Evolutionary conservation across 2,797 vertebrate genomes (phyloP).

Genomic region (Hydrocynus forskahlii): DNA sequence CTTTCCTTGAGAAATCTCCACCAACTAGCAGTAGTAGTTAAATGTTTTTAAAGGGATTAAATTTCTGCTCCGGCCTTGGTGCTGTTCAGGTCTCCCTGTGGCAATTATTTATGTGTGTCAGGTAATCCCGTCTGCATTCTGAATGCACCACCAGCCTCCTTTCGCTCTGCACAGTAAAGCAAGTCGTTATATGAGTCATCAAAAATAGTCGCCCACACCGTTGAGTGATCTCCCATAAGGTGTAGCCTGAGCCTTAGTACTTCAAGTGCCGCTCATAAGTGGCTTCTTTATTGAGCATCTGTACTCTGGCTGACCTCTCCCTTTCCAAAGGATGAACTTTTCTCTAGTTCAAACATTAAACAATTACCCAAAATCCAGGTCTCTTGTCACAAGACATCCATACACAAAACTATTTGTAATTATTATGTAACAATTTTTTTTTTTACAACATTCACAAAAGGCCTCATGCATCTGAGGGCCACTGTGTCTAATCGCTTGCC

Average conservation of each 20-base stretch:
- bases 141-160: slow-evolving; percentile 1
- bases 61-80: background rate
- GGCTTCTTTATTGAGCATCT: slow-evolving; percentile 19
- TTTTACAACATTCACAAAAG: background rate
- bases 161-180: slow-evolving; percentile 2
- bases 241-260: slow-evolving; percentile 24
- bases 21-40: background rate
- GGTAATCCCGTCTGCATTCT: background rate
- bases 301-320: slow-evolving; percentile 23
- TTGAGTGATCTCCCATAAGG: slow-evolving; percentile 10
- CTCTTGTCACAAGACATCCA: background rate
- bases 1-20: background rate
- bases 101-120: background rate
- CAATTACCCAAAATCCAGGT: background rate
- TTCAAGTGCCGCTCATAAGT: slow-evolving; percentile 14
- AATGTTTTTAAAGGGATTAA: background rate
- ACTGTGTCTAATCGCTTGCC: background rate
- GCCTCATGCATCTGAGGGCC: background rate
- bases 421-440: background rate
- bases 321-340: slow-evolving; percentile 5
- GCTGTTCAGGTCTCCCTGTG: background rate
- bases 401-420: background rate
- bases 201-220: background rate
- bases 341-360: slow-evolving; percentile 5
- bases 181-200: slow-evolving; percentile 8